Evolutionary conservation across 2,888 invertebrate genomes (phyloP).

Genomic region (Diachrysia chrysitis): DNA sequence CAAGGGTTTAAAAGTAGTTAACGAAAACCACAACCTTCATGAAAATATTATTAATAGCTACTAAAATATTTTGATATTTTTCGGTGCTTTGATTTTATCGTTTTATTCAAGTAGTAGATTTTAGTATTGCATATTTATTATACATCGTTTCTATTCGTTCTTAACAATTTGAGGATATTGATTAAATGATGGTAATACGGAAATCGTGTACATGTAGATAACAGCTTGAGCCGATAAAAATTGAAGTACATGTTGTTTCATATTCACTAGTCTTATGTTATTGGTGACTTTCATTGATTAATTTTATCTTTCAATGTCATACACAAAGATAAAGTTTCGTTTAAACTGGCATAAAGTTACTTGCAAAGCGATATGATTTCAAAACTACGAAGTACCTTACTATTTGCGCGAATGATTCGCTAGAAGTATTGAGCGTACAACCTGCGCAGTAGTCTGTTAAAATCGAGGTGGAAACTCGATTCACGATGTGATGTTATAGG

Average conservation of each 20-base stretch:
- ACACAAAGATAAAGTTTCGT: constrained; percentile 66
- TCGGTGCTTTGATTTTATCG: neutral
- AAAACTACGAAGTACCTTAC: neutral
- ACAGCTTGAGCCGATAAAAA: constrained; percentile 31
- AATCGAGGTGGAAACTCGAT: neutral
- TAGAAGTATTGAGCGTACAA: constrained; percentile 4
- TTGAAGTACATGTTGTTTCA: constrained; percentile 35
- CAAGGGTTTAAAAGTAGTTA: neutral
- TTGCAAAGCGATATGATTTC: constrained; percentile 41
- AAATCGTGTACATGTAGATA: constrained; percentile 23
- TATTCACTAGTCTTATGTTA: constrained; percentile 50
- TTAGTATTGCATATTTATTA: neutral
- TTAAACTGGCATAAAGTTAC: constrained; percentile 42
- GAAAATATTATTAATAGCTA: neutral
- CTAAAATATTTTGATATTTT: neutral
- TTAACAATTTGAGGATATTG: neutral
- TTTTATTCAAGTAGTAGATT: neutral
- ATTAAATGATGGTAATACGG: constrained; percentile 19
- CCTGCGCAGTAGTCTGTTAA: constrained; percentile 4
- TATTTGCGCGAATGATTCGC: constrained; percentile 1
- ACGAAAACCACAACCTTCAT: constrained; percentile 3
- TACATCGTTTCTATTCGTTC: neutral
- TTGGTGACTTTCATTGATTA: constrained; percentile 70
- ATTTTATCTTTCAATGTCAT: constrained; percentile 77
- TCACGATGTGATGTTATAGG: constrained; percentile 3